A percentile compares a stretch with the other conserved stretches of the same genome.
Evolutionary conservation across 2,113 vertebrate species (phyloP).

Genomic region (Peucedramus taeniatus): DNA sequence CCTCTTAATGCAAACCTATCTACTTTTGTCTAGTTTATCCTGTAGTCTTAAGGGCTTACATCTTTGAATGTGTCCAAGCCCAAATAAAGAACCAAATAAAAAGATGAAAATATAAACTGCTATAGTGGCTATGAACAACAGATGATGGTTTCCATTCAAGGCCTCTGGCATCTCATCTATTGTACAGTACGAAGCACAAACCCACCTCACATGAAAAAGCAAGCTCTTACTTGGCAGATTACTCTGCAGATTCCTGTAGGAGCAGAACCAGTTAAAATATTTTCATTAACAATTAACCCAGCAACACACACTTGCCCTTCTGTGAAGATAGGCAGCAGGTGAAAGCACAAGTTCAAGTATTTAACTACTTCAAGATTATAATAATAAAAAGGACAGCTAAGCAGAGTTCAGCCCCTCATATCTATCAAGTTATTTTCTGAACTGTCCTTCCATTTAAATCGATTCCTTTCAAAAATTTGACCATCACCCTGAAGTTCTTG

Average conservation of each 20-base stretch:
- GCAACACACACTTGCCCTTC: neutral
- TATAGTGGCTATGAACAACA: neutral
- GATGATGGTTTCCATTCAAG: neutral
- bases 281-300: neutral
- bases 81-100: constrained; percentile 46
- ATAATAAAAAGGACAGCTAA: neutral
- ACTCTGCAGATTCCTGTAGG: neutral
- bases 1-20: constrained; percentile 50
- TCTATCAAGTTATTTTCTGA: neutral
- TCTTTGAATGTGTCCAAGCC: constrained; percentile 20
- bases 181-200: neutral
- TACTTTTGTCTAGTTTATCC: constrained; percentile 57
- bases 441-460: neutral
- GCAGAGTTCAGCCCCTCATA: neutral
- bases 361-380: neutral
- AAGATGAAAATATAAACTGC: neutral
- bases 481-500: neutral
- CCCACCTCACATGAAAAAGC: neutral
- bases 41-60: constrained; percentile 56
- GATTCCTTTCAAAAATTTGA: neutral
- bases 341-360: neutral
- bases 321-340: rapidly evolving
- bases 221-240: neutral
- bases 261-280: neutral
- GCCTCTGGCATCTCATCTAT: neutral